Percentiles rank a stretch among this genome's conserved stretches.
Conservation (phyloP, 2,888 invertebrate species). For the Acanthacorydalis orientalis region DNA sequence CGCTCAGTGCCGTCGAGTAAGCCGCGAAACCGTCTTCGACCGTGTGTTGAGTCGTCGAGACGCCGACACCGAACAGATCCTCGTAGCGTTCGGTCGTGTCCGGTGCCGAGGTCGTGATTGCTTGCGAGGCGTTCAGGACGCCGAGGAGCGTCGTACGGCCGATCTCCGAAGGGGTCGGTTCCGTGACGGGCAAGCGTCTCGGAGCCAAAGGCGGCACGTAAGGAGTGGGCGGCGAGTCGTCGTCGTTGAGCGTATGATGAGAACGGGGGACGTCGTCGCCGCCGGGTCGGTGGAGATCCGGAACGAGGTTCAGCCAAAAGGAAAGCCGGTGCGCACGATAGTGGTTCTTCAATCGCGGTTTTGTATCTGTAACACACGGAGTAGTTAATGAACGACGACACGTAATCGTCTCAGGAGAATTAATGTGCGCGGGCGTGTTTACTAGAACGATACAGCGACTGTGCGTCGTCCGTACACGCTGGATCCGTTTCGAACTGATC, state of each 20-base stretch:
- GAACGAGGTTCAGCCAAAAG: conserved; percentile 89
- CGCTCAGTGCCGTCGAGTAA: conserved; percentile 79
- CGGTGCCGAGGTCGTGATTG: conserved; percentile 26
- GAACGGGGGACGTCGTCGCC: conserved; percentile 71
- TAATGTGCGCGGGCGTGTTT: too few species aligned
- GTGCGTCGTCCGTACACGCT: too few species aligned
- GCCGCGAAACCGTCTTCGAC: conserved; percentile 73
- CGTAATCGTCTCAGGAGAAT: too few species aligned
- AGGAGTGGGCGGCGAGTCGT: conserved; percentile 37
- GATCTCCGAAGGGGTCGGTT: conserved; percentile 25
- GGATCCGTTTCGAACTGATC: too few species aligned
- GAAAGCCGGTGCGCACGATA: conserved; percentile 85
- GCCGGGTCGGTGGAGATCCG: conserved; percentile 76
- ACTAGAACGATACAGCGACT: too few species aligned
- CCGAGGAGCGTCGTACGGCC: conserved; percentile 19
- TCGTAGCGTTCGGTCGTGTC: conserved; percentile 30
- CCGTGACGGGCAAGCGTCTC: conserved; percentile 35
- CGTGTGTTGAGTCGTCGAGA: conserved; percentile 31
- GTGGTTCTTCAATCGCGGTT: conserved; percentile 81
- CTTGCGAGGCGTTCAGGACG: conserved; percentile 26
- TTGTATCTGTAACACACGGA: conserved; percentile 46
- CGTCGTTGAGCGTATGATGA: conserved; percentile 69
- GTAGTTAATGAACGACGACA: conserved; percentile 5
- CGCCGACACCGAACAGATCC: conserved; percentile 23
- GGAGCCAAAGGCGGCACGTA: conserved; percentile 37